Evolutionary conservation across 2,797 vertebrate genomes (phyloP), one percentile per base, ranked within the genome.

Genomic region (Acropternis orthonyx): DNA sequence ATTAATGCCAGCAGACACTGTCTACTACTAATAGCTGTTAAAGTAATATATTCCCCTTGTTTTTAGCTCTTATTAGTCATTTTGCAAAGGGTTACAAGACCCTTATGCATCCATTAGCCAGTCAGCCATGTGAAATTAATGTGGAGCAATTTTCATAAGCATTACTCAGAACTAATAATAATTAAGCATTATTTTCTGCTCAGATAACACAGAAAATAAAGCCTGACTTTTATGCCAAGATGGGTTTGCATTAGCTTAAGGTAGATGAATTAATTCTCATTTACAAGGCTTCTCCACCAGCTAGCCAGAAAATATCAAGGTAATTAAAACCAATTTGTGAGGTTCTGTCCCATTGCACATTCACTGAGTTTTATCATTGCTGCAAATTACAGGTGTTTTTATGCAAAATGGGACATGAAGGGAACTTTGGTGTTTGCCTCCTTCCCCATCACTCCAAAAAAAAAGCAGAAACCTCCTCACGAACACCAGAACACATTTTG

Each of bases 171-270:
- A 93, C 89, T 97, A 96, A 95, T 96, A 96, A 97, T 96, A 97
- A 97, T 96, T 97, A 96, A 96, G 91, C 95, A 94, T 96, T 95
- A 97, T 97, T 97, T 97, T 96, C 96, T 96, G 95, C 93, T 96
- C 93, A 97, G 95, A 97, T 96, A 94, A 96, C 93, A 97, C 87
- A 92, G 89, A 95, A 94, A 95, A 96, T 97, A 94, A 96, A 96
- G 95, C 51, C 95, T 91, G 93, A 94, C 93, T 97, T 94, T 95
- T 97, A 93, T 96, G 95, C 95, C 93, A 89, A 96, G 95, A 96
- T 84, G 93, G 92, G 87, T 92, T 95, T 94, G 91, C 96, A 95
- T 97, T 97, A 97, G 95, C 93, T 96, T 96, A 88, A 96, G 95
- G 95, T 86, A 91, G 94, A 95, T 85, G 89, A 97, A 97, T 97